Percentiles rank a stretch among this genome's conserved stretches.
phyloP scores from a whole-genome alignment of 2,888 invertebrate species.

The Drosophila atripex region DNA sequence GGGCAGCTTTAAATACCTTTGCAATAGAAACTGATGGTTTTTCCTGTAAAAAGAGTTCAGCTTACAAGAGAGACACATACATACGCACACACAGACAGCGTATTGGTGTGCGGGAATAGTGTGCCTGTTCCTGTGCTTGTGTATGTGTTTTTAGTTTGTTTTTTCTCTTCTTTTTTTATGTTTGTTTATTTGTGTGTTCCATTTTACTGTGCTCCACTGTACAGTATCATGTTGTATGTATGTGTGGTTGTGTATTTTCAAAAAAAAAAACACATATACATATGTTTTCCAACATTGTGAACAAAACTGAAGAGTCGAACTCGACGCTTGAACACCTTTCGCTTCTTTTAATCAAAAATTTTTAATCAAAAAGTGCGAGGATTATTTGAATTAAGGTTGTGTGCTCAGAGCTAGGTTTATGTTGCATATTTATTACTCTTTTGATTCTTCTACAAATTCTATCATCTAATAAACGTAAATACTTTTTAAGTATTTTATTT shows the following conservation, averaged over 20 bases:
- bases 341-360: not conserved
- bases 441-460: not conserved
- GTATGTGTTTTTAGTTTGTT: not conserved
- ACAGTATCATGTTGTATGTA: conserved; percentile 14
- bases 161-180: not conserved
- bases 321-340: conserved; percentile 13
- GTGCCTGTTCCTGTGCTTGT: conserved; percentile 20
- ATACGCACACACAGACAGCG: conserved; percentile 35
- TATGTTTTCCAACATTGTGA: conserved; percentile 21
- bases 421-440: not conserved
- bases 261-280: conserved; percentile 18
- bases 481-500: not conserved
- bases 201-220: conserved; percentile 15
- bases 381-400: not conserved
- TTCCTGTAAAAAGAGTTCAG: conserved; percentile 81
- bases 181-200: conserved; percentile 6
- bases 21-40: conserved; percentile 81
- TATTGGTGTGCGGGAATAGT: conserved; percentile 15
- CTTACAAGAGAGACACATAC: conserved; percentile 72
- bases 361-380: not conserved
- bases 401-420: not conserved
- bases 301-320: not conserved
- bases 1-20: conserved; percentile 81
- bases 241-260: conserved; percentile 14
- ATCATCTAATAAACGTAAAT: not conserved